These are phyloP conservation scores for Synanthedon andrenaeformis DNA, from an alignment of 2,888 invertebrate species.

Conservation along the genomic window DNA sequence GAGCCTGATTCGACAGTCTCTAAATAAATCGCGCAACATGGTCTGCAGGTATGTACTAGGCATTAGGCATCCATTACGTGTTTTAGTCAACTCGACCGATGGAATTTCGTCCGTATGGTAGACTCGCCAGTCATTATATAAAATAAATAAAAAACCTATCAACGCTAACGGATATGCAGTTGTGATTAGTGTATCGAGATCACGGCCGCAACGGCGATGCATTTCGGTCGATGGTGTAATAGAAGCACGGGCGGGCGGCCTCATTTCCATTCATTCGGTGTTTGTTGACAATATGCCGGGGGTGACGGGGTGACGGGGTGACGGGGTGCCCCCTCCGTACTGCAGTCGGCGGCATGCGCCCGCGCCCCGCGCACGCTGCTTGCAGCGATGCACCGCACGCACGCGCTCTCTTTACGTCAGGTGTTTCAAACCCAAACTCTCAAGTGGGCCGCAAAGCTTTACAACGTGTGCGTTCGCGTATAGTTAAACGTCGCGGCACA, in stretches of 20 bases:
- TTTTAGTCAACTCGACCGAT: too few species aligned
- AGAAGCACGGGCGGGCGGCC: conserved; percentile 28
- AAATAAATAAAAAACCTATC: too few species aligned
- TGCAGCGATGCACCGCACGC: conserved; percentile 22
- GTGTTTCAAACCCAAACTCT: too few species aligned
- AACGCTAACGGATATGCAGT: conserved; percentile 2
- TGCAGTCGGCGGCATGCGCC: conserved; percentile 45
- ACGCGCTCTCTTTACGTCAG: neutral
- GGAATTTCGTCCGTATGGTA: too few species aligned
- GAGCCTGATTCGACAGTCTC: too few species aligned
- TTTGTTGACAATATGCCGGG: conserved; percentile 52
- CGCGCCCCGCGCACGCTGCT: conserved; percentile 34
- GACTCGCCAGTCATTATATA: too few species aligned
- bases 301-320: conserved; percentile 33
- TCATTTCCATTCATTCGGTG: conserved; percentile 58
- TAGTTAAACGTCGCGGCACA: too few species aligned
- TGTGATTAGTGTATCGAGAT: conserved; percentile 6
- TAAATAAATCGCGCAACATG: too few species aligned
- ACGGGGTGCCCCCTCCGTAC: conserved; percentile 16
- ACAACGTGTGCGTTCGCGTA: too few species aligned
- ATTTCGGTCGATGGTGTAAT: conserved; percentile 16
- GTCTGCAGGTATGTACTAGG: too few species aligned
- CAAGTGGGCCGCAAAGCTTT: too few species aligned
- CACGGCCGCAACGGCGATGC: conserved; percentile 15
- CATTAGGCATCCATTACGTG: too few species aligned